Evolutionary conservation across 2,888 invertebrate genomes (phyloP).

Genomic region (Carpatolechia fugitivella): DNA sequence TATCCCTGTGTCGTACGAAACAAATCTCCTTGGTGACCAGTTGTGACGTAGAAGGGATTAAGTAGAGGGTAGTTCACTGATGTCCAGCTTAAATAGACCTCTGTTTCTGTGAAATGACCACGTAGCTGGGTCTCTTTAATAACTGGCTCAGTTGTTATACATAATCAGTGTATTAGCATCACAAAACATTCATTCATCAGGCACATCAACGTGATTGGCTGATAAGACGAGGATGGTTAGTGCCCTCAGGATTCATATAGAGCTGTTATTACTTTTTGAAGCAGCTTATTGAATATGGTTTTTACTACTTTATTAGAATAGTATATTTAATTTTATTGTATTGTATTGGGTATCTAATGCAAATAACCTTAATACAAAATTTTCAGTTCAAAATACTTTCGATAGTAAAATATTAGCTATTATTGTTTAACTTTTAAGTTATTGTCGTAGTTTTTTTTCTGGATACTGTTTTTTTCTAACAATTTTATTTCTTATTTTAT

Average conservation of each 20-base stretch:
- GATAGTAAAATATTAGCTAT: too few species aligned
- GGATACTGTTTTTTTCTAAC: too few species aligned
- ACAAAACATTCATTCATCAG: conserved; percentile 76
- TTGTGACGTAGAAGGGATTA: conserved; percentile 6
- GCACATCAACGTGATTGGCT: conserved; percentile 62
- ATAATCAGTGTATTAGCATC: conserved; percentile 57
- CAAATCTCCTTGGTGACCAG: background rate
- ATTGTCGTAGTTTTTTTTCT: too few species aligned
- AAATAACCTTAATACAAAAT: too few species aligned
- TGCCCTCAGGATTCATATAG: conserved; percentile 31
- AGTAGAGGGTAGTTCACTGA: conserved; percentile 29
- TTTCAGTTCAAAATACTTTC: too few species aligned
- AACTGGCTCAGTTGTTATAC: conserved; percentile 17
- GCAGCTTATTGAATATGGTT: too few species aligned
- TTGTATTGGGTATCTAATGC: too few species aligned
- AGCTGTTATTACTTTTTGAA: conserved; percentile 36
- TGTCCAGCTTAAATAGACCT: background rate
- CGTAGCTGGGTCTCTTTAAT: conserved; percentile 4
- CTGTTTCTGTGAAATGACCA: conserved; percentile 10
- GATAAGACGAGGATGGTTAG: conserved; percentile 48
- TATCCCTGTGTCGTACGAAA: background rate
- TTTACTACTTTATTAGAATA: too few species aligned
- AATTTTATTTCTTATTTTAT: too few species aligned
- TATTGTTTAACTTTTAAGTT: too few species aligned
- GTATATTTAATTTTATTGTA: too few species aligned